Evolutionary conservation across 2,113 vertebrate genomes (phyloP).

Genomic region (Dipodomys ordii): DNA sequence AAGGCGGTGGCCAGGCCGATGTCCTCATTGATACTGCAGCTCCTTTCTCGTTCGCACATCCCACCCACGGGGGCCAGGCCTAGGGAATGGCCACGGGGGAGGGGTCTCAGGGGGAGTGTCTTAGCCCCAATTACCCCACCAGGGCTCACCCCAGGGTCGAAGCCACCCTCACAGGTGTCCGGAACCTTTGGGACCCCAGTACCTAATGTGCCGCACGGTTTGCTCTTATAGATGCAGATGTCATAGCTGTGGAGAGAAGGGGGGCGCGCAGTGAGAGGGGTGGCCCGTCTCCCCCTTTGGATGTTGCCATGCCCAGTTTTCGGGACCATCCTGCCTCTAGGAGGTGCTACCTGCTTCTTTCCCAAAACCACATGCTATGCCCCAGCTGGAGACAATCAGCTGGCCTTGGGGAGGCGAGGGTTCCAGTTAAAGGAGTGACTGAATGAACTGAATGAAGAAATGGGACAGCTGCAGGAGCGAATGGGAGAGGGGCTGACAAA

Average conservation of each 20-base stretch:
- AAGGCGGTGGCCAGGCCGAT: conserved; percentile 98
- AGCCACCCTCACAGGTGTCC: background rate
- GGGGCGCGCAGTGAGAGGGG: background rate
- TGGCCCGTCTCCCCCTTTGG: background rate
- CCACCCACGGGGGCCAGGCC: conserved; percentile 97
- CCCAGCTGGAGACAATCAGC: background rate
- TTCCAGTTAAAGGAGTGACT: background rate
- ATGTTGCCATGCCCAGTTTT: background rate
- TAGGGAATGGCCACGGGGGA: conserved; percentile 71
- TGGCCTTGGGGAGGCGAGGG: background rate
- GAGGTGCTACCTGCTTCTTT: background rate
- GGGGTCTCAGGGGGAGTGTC: background rate
- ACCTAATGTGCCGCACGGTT: conserved; percentile 98
- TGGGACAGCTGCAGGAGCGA: no score
- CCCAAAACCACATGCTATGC: accelerated
- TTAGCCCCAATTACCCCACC: background rate
- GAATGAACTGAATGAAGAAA: background rate
- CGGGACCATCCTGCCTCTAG: background rate
- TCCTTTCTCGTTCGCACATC: conserved; percentile 98
- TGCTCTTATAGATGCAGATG: conserved; percentile 99
- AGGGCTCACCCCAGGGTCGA: background rate
- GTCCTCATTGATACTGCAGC: conserved; percentile 99
- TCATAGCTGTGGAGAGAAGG: conserved; percentile 91
- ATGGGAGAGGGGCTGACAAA: no score
- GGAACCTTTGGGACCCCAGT: conserved; percentile 20